Conservation (phyloP, 2,888 invertebrate species). For the Amblyteles armatorius region DNA sequence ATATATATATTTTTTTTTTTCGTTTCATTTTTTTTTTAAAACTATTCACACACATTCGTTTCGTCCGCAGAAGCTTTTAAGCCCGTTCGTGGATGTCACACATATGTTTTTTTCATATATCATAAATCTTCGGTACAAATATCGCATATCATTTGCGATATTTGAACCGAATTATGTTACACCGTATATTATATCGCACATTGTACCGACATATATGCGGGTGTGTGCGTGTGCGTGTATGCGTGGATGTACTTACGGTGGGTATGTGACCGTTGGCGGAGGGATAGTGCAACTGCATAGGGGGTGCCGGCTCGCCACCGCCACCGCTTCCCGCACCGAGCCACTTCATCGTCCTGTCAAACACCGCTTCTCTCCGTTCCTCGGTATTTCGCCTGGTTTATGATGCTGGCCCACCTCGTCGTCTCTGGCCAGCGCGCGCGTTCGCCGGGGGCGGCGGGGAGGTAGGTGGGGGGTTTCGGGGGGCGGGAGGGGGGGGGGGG, state of each 20-base stretch:
- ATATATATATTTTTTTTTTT: no score
- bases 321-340: conserved; percentile 86
- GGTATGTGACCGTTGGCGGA: conserved; percentile 84
- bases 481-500: neutral
- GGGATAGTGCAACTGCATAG: conserved; percentile 84
- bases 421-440: conserved; percentile 59
- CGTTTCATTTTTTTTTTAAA: no score
- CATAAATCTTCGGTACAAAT: no score
- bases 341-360: conserved; percentile 83
- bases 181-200: no score
- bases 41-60: no score
- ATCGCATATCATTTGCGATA: no score
- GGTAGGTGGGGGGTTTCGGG: conserved; percentile 12
- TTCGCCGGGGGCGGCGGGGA: conserved; percentile 27
- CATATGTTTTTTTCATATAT: no score
- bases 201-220: no score
- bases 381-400: conserved; percentile 32
- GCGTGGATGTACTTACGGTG: conserved; percentile 76
- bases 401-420: conserved; percentile 60
- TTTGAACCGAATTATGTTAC: no score
- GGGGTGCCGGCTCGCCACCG: conserved; percentile 88
- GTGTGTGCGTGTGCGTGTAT: neutral
- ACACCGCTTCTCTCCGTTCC: conserved; percentile 46
- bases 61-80: no score
- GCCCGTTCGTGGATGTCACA: no score